Evolutionary conservation across 1,140 invertebrate species (phyloP).

Genomic region (Psilanteris sp.): DNA sequence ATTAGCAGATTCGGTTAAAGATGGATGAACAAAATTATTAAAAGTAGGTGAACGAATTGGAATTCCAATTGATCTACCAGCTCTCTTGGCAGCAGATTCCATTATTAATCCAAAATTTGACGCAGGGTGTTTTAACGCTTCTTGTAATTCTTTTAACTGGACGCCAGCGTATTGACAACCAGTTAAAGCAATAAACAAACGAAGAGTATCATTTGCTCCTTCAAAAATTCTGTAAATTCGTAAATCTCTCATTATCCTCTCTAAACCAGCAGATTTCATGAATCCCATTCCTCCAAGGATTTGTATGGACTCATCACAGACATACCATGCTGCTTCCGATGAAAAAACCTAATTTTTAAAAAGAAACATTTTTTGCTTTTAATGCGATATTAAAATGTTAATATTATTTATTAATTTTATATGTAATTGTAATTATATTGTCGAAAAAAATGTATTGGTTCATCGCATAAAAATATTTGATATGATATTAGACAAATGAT

Average conservation of each 20-base stretch:
- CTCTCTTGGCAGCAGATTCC: slow-evolving; percentile 91
- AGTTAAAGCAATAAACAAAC: slow-evolving; percentile 96
- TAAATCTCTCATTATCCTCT: slow-evolving; percentile 95
- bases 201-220: slow-evolving; percentile 98
- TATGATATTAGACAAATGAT: no score
- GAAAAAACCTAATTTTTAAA: slow-evolving; percentile 85
- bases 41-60: slow-evolving; percentile 79
- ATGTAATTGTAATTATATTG: no score
- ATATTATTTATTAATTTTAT: no score
- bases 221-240: slow-evolving; percentile 99
- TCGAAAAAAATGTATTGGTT: no score
- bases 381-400: no score
- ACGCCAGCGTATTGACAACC: slow-evolving; percentile 93
- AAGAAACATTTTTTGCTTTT: no score
- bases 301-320: slow-evolving; percentile 98
- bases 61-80: slow-evolving; percentile 88
- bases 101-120: slow-evolving; percentile 93
- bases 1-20: slow-evolving; percentile 83
- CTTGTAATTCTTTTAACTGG: slow-evolving; percentile 91
- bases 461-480: no score
- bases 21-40: slow-evolving; percentile 83
- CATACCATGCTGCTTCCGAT: slow-evolving; percentile 93
- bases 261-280: slow-evolving; percentile 95
- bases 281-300: slow-evolving; percentile 96
- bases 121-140: slow-evolving; percentile 92